Evolutionary conservation across 2,113 vertebrate genomes (phyloP), one percentile per base, ranked within the genome.

Genomic region (Siphamia tubifer): DNA sequence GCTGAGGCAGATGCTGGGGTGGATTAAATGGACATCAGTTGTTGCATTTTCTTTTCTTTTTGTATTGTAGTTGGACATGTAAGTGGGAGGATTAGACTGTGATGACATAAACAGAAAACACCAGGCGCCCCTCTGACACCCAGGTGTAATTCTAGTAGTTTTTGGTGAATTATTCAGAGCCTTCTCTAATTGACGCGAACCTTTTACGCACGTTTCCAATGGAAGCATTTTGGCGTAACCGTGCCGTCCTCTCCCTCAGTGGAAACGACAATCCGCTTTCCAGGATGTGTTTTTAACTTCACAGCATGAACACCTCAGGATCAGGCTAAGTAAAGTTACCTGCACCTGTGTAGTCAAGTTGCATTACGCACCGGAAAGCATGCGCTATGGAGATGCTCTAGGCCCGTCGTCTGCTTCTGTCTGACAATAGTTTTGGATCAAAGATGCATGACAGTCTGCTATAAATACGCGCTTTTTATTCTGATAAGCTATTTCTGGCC

Each of bases 91-190:
- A 38, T 51, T 27, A 58, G 24, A 16, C 25, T 32, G 9, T 43
- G 35, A 17, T 51, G 24, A 69, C 43, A 47, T 16, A 56, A 31
- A 72, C 15, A 7, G 8, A 5, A 28, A 55, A 9, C 13, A 31
- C 10, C 57, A 49, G 35, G 31, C 8, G 36, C 68, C 32, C 74
- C 72, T 20, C 4, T 9, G 77, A 83, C 62, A 36, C 68, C 48
- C 51, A 58, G 1, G 28, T 69, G 80, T 72, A 77, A 83, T 57
- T 31, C 9, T 55, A 81, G 67, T 11, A 27, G 28, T 35, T 56
- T 11, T 49, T 53, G n/a, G 17, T 84, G 35, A 72, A 86, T 81
- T 84, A 83, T 84, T 88, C 39, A 88, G 13, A 34, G 31, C 2
- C 4, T 34, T 27, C 19, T 21, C 16, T 39, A 53, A 48, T 74